Conservation (phyloP, 1,140 invertebrate genomes). For the Macrosteles quadrilineatus region DNA sequence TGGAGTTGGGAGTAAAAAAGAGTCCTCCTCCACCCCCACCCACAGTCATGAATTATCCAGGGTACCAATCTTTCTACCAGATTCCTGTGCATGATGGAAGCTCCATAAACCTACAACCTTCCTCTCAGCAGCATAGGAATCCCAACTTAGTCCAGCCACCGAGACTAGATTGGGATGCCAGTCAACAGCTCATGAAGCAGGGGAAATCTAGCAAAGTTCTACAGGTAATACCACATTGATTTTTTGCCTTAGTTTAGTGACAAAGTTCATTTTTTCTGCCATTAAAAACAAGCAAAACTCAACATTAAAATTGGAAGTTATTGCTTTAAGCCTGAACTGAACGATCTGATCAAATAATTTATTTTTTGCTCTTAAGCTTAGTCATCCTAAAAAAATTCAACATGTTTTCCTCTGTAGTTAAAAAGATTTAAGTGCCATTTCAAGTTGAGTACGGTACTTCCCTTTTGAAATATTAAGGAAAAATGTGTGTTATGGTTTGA, state of each 20-base stretch:
- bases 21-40: constrained; percentile 36
- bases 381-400: too few species aligned
- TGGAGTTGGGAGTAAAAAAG: constrained; percentile 49
- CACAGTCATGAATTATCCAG: constrained; percentile 20
- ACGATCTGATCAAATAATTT: too few species aligned
- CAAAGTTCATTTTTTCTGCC: neutral
- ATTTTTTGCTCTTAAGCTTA: too few species aligned
- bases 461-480: too few species aligned
- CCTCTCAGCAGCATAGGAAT: neutral
- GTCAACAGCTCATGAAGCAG: constrained; percentile 11
- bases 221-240: neutral
- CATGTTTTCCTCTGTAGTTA: too few species aligned
- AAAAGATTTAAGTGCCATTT: too few species aligned
- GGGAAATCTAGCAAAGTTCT: constrained; percentile 10
- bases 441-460: too few species aligned
- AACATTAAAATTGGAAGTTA: too few species aligned
- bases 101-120: neutral
- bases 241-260: neutral
- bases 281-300: too few species aligned
- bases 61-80: constrained; percentile 22
- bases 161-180: constrained; percentile 23
- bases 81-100: constrained; percentile 28
- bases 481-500: too few species aligned
- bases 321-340: too few species aligned
- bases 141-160: constrained; percentile 31